Evolutionary conservation across 1,140 invertebrate genomes (phyloP), one percentile per base, ranked within the genome.

Genomic region (Pollicipes pollicipes): DNA sequence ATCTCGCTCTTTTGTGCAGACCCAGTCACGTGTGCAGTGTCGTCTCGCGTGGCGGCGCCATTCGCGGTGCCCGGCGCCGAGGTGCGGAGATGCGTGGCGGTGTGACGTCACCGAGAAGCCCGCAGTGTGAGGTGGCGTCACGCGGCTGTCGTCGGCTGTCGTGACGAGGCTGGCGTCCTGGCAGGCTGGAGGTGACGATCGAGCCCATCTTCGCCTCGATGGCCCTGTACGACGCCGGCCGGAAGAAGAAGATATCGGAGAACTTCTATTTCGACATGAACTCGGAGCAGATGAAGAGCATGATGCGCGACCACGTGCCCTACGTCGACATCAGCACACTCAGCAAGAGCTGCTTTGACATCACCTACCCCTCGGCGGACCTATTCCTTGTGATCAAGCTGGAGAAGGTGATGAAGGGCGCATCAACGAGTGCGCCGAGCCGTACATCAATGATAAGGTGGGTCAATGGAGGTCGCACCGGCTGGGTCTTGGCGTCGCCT

Each of bases 221-320:
- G 85, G 92, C 94, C 10, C 82, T 97, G 4, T 97, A 96, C 79
- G 93, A 97, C 82, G 88, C 90, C 0, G 93, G 90, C 78, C 93
- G 95, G 77, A 89, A 87, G 76, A 94, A 92, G 79, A 97, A 96
- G 81, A 82, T 91, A 13, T 96, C 94, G 0, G 95, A 97, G 80
- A 97, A 96, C 78, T 97, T 97, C 81, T 93, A 96, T 77, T 95
- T 97, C 82, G 94, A 97, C 78, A 84, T 97, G 84, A 97, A 95
- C 80, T 85, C 90, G 0, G 92, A 95, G 73, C 83, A 80, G 71
- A 83, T 92, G 13, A 89, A 91, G 74, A 85, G 87, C 70, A 94
- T 97, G 92, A 77, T 97, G 6, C 84, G 84, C n/a, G 83, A 83
- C 6, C 93, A 96, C 77, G 83, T 93, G 8, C 85, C 88, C 10